phyloP scores from a whole-genome alignment of 2,113 vertebrate species.

The Poeciliopsis occidentalis region DNA sequence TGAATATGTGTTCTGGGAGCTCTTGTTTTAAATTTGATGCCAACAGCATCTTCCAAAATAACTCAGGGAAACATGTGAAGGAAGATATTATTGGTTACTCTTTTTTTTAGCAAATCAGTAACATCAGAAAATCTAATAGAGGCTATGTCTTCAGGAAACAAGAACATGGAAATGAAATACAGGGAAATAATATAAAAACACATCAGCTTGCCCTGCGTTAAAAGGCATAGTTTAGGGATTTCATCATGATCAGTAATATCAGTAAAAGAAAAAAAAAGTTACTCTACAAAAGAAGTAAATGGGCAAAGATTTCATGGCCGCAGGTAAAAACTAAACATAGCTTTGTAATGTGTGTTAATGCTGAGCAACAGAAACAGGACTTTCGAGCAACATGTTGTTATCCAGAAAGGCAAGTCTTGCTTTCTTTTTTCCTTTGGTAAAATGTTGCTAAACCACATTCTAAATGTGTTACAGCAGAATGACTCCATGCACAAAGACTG shows the following conservation, averaged over 20 bases:
- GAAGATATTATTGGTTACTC: neutral
- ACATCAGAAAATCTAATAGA: neutral
- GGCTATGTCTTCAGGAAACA: neutral
- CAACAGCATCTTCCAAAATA: neutral
- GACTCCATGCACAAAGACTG: neutral
- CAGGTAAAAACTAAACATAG: too few species aligned
- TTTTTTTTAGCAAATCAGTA: neutral
- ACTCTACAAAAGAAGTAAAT: too few species aligned
- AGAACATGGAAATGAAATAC: neutral
- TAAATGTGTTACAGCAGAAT: neutral
- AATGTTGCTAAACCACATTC: neutral
- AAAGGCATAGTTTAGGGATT: neutral
- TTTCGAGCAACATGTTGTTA: neutral
- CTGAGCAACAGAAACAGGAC: neutral
- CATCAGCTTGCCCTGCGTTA: neutral
- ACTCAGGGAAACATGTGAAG: neutral
- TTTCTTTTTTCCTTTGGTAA: neutral
- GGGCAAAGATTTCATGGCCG: too few species aligned
- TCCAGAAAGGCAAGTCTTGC: neutral
- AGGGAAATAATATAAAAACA: neutral
- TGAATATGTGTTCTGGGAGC: neutral
- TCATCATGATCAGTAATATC: too few species aligned
- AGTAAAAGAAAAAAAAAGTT: too few species aligned
- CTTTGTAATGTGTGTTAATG: neutral
- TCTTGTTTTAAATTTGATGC: conserved; percentile 1